Evolutionary conservation across 2,797 vertebrate genomes (phyloP), one percentile per base, ranked within the genome.

Genomic region (Melanotaenia maccullochi): DNA sequence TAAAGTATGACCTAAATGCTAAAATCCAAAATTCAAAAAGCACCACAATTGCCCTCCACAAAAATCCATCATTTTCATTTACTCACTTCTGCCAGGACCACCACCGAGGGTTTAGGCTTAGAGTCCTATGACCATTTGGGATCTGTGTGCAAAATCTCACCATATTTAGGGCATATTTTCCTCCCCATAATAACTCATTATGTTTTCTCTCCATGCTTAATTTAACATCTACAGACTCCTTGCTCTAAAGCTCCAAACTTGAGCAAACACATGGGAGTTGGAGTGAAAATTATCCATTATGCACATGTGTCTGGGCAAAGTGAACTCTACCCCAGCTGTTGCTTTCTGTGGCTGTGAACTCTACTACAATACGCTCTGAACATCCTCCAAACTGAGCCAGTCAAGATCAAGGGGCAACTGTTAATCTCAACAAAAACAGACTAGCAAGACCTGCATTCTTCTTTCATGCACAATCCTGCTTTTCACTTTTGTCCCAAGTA

Each of bases 1-100:
- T 91, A 75, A 92, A 90, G 84, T 91, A 86, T 94, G 94, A 94
- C 94, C 94, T 89, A 91, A 93, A 93, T 93, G 91, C 70, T 83
- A 51, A 82, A 90, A 91, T 85, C 68, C 76, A 86, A 88, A 91
- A 85, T 89, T 87, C 72, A 75, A 79, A 81, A 79, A 49, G 70
- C 61, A 60, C 56, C 28, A 65, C 51, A 83, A 80, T 67, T 77
- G 28, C 55, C 78, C 65, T 76, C 65, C 47, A 78, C 49, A 78
- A 63, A 42, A 77, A 77, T 54, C 67, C 52, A 65, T 22, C 61
- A 55, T 65, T 44, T 52, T 28, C 61, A 58, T 76, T 42, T 81
- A 57, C 38, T 60, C 68, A 66, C 66, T 54, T 56, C 57, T 75
- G 71, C 79, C 79, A 79, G 74, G 75, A 71, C 60, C 69, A 78